phyloP scores from a whole-genome alignment of 2,888 invertebrate species.

The Hemistola chrysoprasaria region DNA sequence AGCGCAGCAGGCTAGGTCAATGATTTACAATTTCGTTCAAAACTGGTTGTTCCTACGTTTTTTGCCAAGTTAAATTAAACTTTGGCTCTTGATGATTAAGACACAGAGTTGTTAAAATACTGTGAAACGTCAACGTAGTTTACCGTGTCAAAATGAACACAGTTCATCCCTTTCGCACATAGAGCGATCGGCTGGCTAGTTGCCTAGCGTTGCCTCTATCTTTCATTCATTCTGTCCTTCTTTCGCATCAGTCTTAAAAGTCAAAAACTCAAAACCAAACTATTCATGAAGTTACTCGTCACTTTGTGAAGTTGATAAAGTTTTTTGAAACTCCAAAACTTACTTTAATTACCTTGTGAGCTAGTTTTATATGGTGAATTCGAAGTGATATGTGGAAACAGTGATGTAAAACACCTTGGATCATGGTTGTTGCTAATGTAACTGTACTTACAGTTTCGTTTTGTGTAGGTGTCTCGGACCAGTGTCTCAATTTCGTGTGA shows the following conservation, averaged over 20 bases:
- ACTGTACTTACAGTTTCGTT: constrained; percentile 64
- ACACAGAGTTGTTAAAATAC: neutral
- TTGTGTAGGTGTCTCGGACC: constrained; percentile 74
- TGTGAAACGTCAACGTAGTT: constrained; percentile 8
- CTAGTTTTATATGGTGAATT: constrained; percentile 20
- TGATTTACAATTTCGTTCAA: constrained; percentile 4
- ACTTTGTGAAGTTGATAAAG: constrained; percentile 48
- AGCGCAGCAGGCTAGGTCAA: neutral
- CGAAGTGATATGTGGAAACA: constrained; percentile 10
- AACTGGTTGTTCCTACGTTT: neutral
- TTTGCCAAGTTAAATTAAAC: neutral
- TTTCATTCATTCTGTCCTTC: constrained; percentile 37
- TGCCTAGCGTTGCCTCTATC: constrained; percentile 38
- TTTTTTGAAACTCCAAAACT: constrained; percentile 18
- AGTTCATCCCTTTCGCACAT: neutral
- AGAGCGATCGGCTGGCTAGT: constrained; percentile 29
- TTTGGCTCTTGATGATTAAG: neutral
- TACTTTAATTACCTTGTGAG: constrained; percentile 17
- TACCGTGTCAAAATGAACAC: constrained; percentile 3
- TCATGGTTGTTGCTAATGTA: constrained; percentile 37
- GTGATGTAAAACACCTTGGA: constrained; percentile 38
- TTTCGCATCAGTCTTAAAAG: constrained; percentile 38
- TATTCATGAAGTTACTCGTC: constrained; percentile 53
- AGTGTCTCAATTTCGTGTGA: constrained; percentile 70
- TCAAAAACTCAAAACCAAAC: no score